Conservation (phyloP, 2,113 vertebrate genomes). For the Okapia johnstoni region DNA sequence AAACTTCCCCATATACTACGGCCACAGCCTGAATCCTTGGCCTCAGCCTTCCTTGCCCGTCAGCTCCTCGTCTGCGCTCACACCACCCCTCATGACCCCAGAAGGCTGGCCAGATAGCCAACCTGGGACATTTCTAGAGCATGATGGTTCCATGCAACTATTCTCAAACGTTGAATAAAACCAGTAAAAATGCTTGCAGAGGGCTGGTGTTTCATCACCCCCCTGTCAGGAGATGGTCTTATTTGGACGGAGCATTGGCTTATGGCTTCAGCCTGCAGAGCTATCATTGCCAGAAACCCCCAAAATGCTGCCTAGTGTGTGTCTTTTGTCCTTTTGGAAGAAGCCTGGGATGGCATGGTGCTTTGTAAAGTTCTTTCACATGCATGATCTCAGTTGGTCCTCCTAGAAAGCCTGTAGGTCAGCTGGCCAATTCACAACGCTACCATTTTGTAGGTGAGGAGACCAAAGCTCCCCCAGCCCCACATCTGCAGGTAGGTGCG, state of each 20-base stretch:
- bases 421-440: background rate
- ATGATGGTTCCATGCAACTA: background rate
- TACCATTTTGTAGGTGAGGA: background rate
- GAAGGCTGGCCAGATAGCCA: background rate
- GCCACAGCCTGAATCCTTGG: background rate
- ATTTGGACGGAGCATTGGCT: background rate
- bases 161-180: background rate
- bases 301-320: background rate
- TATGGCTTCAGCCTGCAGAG: background rate
- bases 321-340: background rate
- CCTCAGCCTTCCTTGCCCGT: accelerated
- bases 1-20: background rate
- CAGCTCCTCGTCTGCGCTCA: background rate
- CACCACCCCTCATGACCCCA: background rate
- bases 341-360: background rate
- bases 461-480: background rate
- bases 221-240: background rate
- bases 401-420: background rate
- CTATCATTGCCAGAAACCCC: background rate
- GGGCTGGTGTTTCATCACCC: background rate
- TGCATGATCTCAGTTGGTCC: background rate
- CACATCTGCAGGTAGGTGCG: background rate
- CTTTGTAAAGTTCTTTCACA: background rate
- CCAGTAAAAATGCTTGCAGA: background rate
- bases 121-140: background rate